These are phyloP conservation scores for Rhizomys pruinosus DNA, from an alignment of 2,113 vertebrate genomes.

Conservation along the genomic window DNA sequence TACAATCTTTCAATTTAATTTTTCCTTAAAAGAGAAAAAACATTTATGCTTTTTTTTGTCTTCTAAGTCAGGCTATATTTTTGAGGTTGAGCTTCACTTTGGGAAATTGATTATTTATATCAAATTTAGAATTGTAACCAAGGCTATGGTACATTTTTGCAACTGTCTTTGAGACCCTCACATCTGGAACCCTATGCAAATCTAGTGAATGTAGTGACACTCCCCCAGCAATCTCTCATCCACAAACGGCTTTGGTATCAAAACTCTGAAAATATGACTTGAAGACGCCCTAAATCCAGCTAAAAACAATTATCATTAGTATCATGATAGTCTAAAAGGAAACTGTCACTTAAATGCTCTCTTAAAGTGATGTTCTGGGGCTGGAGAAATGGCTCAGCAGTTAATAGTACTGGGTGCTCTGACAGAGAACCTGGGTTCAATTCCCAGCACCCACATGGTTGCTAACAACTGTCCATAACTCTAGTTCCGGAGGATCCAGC, in stretches of 20 bases:
- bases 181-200: slow-evolving; percentile 79
- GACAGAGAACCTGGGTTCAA: no score
- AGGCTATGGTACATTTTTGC: slow-evolving; percentile 59
- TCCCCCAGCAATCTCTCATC: slow-evolving; percentile 71
- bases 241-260: slow-evolving; percentile 69
- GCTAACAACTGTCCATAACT: no score
- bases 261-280: slow-evolving; percentile 73
- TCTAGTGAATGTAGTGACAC: slow-evolving; percentile 68
- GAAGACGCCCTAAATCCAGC: slow-evolving; percentile 42
- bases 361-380: slow-evolving; percentile 15
- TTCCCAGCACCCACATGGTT: no score
- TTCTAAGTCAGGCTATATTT: slow-evolving; percentile 64
- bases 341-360: not conserved
- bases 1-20: slow-evolving; percentile 58
- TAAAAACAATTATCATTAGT: slow-evolving; percentile 6
- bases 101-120: slow-evolving; percentile 36
- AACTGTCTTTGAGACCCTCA: slow-evolving; percentile 77
- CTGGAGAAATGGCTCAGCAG: no score
- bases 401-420: no score
- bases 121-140: slow-evolving; percentile 72
- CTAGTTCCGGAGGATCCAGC: no score
- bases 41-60: slow-evolving; percentile 41
- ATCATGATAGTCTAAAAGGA: not conserved
- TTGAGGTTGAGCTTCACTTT: slow-evolving; percentile 56
- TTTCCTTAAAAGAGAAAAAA: slow-evolving; percentile 55